Conservation (phyloP, 2,888 invertebrate genomes). For the Xestia xanthographa region DNA sequence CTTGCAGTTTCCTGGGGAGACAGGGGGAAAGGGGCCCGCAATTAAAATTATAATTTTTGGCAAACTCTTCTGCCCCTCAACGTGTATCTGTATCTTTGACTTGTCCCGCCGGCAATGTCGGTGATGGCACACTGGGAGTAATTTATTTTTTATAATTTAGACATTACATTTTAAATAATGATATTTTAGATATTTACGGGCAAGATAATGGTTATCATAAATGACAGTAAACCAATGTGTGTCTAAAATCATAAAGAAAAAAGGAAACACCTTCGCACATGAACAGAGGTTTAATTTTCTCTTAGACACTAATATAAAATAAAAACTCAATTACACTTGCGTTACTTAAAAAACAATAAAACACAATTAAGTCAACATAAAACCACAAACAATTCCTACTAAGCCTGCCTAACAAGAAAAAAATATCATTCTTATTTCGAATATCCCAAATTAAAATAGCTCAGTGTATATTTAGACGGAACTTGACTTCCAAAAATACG, state of each 20-base stretch:
- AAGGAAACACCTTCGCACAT: too few species aligned
- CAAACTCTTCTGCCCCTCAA: conserved; percentile 86
- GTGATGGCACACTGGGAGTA: conserved; percentile 70
- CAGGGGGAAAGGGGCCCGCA: conserved; percentile 78
- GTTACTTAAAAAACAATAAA: conserved; percentile 7
- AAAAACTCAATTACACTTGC: background rate
- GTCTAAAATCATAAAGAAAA: too few species aligned
- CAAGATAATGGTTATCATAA: background rate
- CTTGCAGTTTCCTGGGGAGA: conserved; percentile 72
- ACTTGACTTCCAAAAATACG: conserved; percentile 86
- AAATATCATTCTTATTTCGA: conserved; percentile 45
- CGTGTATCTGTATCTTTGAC: conserved; percentile 88
- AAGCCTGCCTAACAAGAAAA: conserved; percentile 57
- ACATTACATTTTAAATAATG: background rate
- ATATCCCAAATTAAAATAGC: conserved; percentile 63
- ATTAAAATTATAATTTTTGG: conserved; percentile 91
- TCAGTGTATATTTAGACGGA: conserved; percentile 74
- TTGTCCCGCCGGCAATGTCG: conserved; percentile 80
- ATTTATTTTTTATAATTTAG: conserved; percentile 26
- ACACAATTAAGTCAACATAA: conserved; percentile 15
- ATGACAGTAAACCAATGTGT: background rate
- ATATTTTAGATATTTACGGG: background rate
- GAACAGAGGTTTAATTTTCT: too few species aligned
- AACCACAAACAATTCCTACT: conserved; percentile 34
- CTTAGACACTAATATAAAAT: background rate